Base-by-base conservation (phyloP, 2,113 vertebrate species). In the Fregetta grallaria region DNA sequence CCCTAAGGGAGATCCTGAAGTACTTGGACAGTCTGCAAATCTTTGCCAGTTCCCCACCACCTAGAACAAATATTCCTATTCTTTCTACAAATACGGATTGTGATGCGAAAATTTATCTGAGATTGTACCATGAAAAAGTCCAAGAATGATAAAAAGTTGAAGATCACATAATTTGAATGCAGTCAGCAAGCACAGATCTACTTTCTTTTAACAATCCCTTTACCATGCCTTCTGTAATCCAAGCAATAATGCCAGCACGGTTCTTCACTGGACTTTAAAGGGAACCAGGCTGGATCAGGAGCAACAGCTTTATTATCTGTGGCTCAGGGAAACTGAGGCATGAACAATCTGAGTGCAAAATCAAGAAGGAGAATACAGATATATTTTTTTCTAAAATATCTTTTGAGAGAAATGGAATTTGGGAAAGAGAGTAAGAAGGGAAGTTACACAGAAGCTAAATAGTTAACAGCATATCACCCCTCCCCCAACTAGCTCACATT, bases 401-500 rank as follows among this genome's bases (percentile, higher is more conserved):
- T 55, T 59, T 25, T 11, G 26, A 63, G 26, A 66, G 20, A 66
- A 86, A 65, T 1, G 8, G 50, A 16, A 20, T 23, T 71, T 53
- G 67, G 66, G 71, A 56, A 80, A 30, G 40, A 81, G 63, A 83
- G 22, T 13, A 44, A 71, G 36, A 40, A 88, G 44, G 17, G 56
- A 40, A 47, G 36, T 23, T 38, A 11, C 45, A 52, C 65, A 94
- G 95, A 58, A 91, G 79, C 85, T 81, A 83, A 97, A 86, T 15
- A 92, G 96, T 96, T 96, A 96, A 96, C 70, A 78, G 91, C 50
- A 2, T 80, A 20, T 82, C 78, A 38, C 81, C 91, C 85, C 95
- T 86, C 83, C 91, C 92, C 93, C 96, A 61, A 29, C 72, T 4
- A 73, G 96, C 97, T 96, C 96, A 90, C 97, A 97, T 97, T 97